Conservation (phyloP, 2,113 vertebrate species). For the Eclectus roratus region DNA sequence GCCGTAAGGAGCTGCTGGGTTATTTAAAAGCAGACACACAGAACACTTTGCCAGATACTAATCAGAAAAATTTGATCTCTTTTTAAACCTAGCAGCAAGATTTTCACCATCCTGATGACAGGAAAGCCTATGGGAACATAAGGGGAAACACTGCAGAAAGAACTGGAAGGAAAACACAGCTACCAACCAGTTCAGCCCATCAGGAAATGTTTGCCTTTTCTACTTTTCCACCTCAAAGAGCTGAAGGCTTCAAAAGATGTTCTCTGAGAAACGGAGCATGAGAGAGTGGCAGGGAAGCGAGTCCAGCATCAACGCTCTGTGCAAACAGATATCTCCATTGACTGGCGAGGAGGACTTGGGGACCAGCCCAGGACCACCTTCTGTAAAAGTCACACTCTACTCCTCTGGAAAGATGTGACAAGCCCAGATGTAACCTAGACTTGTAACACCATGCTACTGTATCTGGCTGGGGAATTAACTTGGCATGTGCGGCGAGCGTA, state of each 20-base stretch:
- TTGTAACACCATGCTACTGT: background rate
- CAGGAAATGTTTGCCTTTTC: background rate
- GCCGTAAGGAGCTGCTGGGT: rapidly evolving
- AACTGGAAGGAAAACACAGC: background rate
- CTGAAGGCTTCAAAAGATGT: background rate
- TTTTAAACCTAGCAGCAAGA: background rate
- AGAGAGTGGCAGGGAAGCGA: background rate
- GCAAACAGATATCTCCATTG: background rate
- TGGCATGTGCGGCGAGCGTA: background rate
- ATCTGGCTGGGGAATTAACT: background rate
- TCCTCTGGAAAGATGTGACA: background rate
- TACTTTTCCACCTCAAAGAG: background rate
- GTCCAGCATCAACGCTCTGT: background rate
- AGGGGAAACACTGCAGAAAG: background rate
- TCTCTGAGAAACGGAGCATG: background rate
- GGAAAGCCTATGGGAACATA: background rate
- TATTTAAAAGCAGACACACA: background rate
- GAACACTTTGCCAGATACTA: background rate
- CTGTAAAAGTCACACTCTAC: background rate
- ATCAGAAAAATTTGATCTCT: background rate
- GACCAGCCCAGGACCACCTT: background rate
- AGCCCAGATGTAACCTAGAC: background rate
- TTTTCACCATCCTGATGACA: background rate
- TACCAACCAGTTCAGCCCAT: background rate
- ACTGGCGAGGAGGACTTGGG: background rate